phyloP scores from a whole-genome alignment of 1,140 invertebrate species.

The Planococcus citri region DNA sequence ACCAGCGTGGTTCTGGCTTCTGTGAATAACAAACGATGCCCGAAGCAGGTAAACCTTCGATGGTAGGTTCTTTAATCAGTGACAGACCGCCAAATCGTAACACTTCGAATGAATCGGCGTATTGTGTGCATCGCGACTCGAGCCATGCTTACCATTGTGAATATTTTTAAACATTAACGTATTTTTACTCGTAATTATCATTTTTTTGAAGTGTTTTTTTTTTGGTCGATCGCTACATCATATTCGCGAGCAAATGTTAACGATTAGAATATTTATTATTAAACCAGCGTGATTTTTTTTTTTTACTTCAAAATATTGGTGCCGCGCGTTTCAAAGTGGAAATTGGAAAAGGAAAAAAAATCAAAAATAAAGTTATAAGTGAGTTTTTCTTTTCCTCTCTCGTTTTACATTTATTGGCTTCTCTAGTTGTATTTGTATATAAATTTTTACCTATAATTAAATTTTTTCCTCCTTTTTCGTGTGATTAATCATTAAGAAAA shows the following conservation, averaged over 20 bases:
- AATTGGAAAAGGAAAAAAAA: not conserved
- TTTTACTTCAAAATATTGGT: not conserved
- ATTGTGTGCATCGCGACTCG: not conserved
- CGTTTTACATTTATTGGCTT: no score
- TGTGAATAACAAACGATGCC: conserved; percentile 6
- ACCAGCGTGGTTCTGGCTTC: not conserved
- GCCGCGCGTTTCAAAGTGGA: not conserved
- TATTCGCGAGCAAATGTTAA: conserved; percentile 6
- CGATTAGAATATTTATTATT: conserved; percentile 8
- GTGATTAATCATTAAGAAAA: no score
- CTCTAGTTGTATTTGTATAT: no score
- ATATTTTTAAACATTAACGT: not conserved
- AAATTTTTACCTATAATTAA: no score
- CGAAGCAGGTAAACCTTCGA: not conserved
- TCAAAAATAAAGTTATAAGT: not conserved
- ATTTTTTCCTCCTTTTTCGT: no score
- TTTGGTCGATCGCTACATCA: not conserved
- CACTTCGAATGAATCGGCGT: conserved; percentile 9
- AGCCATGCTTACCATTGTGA: not conserved
- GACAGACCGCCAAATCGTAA: not conserved
- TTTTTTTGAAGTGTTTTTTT: not conserved
- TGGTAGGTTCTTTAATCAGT: conserved; percentile 19
- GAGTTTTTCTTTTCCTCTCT: not conserved
- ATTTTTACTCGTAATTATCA: no score
- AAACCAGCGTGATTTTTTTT: not conserved